Percentiles rank a stretch among this genome's conserved stretches.
These are phyloP conservation scores for Vombatus ursinus DNA, from an alignment of 2,113 vertebrate genomes.

Conservation along the genomic window DNA sequence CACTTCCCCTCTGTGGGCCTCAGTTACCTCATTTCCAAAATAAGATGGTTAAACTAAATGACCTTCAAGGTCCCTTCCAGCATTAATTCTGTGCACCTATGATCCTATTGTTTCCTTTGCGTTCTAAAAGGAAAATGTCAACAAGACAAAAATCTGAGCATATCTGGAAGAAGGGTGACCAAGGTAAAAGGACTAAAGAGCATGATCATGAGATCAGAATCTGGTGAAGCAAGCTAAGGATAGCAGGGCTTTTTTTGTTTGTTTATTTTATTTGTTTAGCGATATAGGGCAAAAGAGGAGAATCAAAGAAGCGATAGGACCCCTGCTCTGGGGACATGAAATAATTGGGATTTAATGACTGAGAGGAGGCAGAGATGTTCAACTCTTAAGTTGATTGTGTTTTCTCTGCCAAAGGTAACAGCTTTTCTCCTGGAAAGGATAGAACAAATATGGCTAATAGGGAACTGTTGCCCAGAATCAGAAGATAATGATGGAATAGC, in stretches of 20 bases:
- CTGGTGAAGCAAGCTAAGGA: not conserved
- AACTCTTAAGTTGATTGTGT: not conserved
- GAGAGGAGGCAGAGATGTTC: not conserved
- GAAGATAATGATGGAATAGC: not conserved
- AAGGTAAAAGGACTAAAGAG: not conserved
- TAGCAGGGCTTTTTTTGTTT: not conserved
- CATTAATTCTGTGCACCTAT: not conserved
- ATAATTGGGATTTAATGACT: not conserved
- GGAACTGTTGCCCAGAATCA: not conserved
- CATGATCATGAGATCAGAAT: not conserved
- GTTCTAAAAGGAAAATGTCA: not conserved
- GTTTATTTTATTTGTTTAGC: not conserved
- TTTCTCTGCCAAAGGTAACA: not conserved
- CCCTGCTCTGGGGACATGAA: not conserved
- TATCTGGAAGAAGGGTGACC: not conserved
- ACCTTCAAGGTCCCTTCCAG: too few relatives aligned
- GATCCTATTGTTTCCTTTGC: not conserved
- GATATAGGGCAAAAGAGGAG: not conserved
- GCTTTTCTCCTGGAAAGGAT: not conserved
- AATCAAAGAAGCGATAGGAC: not conserved
- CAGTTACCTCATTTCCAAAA: not conserved
- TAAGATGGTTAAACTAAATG: not conserved
- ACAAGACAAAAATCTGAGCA: not conserved
- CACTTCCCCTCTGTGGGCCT: accelerated
- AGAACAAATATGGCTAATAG: not conserved